A percentile compares a stretch with the other conserved stretches of the same genome.
Evolutionary conservation across 2,113 vertebrate species (phyloP).

Genomic region (Myxocyprinus asiaticus): DNA sequence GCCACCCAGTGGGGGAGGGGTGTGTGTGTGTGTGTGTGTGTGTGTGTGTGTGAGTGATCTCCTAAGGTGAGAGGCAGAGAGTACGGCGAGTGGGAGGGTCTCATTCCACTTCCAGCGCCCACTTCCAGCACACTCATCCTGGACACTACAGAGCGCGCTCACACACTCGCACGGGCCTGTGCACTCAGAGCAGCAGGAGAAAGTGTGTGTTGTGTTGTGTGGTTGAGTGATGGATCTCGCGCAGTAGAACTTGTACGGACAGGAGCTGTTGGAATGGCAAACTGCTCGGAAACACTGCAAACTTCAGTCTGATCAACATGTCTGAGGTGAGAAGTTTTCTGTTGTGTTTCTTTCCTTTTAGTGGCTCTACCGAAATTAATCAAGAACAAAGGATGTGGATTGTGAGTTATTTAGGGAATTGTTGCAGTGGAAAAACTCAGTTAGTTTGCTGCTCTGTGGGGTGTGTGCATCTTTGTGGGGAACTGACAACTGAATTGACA

Average conservation of each 20-base stretch:
- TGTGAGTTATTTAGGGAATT: background rate
- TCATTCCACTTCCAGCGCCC: conserved; percentile 86
- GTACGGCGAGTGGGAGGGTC: conserved; percentile 84
- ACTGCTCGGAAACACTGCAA: conserved; percentile 67
- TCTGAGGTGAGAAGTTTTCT: conserved; percentile 85
- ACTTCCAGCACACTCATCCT: conserved; percentile 79
- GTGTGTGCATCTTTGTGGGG: background rate
- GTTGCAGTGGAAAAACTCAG: too few relatives aligned
- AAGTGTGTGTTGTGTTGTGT: conserved; percentile 50
- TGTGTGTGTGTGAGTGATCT: conserved; percentile 43
- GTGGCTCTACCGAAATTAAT: background rate
- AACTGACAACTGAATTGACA: background rate
- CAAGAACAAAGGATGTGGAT: background rate
- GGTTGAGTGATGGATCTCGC: conserved; percentile 80
- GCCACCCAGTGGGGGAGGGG: conserved; percentile 51
- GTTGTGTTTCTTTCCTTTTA: background rate
- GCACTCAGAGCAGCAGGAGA: conserved; percentile 48
- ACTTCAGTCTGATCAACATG: conserved; percentile 85
- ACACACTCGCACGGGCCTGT: conserved; percentile 53
- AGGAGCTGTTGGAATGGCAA: conserved; percentile 88
- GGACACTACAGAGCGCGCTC: conserved; percentile 67
- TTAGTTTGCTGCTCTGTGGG: background rate
- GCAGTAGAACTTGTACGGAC: conserved; percentile 83
- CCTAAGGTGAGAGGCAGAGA: conserved; percentile 81
- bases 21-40: conserved; percentile 39